Evolutionary conservation across 2,113 vertebrate species (phyloP), one percentile per base, ranked within the genome.

Genomic region (Jaculus jaculus): DNA sequence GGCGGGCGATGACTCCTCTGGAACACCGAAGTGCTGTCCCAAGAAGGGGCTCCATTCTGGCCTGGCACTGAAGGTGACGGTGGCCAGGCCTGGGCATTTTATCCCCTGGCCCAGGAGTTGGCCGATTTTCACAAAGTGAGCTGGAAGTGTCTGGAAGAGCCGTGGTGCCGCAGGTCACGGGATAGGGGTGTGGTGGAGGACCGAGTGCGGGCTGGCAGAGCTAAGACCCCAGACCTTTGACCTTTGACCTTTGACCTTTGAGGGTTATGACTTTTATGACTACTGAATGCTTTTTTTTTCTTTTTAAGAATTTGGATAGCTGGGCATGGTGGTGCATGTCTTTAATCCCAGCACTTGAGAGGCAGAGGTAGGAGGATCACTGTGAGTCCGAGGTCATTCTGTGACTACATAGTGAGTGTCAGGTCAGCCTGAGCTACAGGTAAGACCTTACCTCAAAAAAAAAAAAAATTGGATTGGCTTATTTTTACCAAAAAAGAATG

Each of bases 401-500:
- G 42, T 5, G 42, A 47, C 42, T 47, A 47, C 42, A 47, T 8
- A 47, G 42, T 47, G 8, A 47, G 42, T 47, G 42, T 47, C 42
- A 47, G 42, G 42, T 47, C 42, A 47, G 8, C 42, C 42, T 47
- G 42, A 8, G 42, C 42, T 47, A 47, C 5, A 47, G 42, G 5
- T 47, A 47, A 47, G 42, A 47, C 42, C 5, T 8, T 47, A 47
- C 42, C 42, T 47, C 42, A 47, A 47, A 47, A 47, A 47, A 47
- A 47, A 47, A 47, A 47, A 47, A 47, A 47, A 47, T 47, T 8
- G 8, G 66, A 87, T 13, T 81, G 39, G 20, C 23, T 28, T 82
- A n/a, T 68, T 93, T 90, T 94, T 93, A 34, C 24, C 66, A 96
- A 84, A 58, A 26, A 78, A 88, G 37, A 39, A 42, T 32, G 65